phyloP scores from a whole-genome alignment of 2,113 vertebrate genomes.

The Crotophaga sulcirostris region DNA sequence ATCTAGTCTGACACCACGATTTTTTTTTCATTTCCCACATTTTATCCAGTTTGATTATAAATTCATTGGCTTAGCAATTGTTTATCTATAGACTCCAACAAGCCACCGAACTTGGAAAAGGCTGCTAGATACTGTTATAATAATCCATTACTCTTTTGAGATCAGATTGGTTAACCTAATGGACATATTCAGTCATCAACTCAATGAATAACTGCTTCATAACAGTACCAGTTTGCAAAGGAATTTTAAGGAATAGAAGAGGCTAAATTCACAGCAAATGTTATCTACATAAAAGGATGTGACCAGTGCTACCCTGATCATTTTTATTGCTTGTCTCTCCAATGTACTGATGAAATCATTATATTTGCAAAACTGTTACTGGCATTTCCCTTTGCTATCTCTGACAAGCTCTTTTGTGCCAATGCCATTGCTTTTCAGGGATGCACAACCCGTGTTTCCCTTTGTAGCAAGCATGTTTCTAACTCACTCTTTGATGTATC shows the following conservation, averaged over 20 bases:
- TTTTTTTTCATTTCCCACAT: neutral
- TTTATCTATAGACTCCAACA: neutral
- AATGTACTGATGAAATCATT: neutral
- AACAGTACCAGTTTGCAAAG: neutral
- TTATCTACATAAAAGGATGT: neutral
- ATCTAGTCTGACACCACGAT: neutral
- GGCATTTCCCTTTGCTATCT: slow-evolving; percentile 17
- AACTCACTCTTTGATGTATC: neutral
- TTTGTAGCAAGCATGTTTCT: slow-evolving; percentile 16
- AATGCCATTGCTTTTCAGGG: neutral
- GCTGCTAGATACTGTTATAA: neutral
- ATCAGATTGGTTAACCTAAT: neutral
- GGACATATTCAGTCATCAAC: neutral
- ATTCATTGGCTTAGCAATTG: neutral
- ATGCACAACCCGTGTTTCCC: neutral
- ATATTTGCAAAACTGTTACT: neutral
- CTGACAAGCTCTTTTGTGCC: slow-evolving; percentile 36
- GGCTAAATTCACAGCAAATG: neutral
- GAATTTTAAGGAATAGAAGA: neutral
- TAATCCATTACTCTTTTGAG: neutral
- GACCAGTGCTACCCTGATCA: neutral
- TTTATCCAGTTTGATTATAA: neutral
- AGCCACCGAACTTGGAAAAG: neutral
- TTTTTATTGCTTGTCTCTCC: neutral
- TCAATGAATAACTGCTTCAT: neutral